These are phyloP conservation scores for Aldrovandia affinis DNA, from an alignment of 2,797 vertebrate species.

Conservation along the genomic window DNA sequence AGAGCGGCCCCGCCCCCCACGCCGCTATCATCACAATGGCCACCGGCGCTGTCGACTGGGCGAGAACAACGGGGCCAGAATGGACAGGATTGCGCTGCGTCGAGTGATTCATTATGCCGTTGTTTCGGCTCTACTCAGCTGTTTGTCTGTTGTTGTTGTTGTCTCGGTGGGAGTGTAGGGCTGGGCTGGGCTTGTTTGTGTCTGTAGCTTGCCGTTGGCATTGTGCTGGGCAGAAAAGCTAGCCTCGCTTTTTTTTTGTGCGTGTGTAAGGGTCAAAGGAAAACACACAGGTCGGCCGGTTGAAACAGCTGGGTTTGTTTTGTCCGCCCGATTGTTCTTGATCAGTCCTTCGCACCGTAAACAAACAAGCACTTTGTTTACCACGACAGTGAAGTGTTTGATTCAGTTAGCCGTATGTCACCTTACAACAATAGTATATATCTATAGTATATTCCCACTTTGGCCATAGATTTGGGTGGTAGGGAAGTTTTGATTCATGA, in stretches of 20 bases:
- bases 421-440: background rate
- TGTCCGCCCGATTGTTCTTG: background rate
- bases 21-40: slow-evolving; percentile 63
- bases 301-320: slow-evolving; percentile 10
- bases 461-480: too few species aligned
- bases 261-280: background rate
- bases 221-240: background rate
- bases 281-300: background rate
- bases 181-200: slow-evolving; percentile 9
- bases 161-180: background rate
- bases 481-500: too few species aligned
- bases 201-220: background rate
- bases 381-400: background rate
- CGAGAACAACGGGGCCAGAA: slow-evolving; percentile 59
- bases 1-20: slow-evolving; percentile 64
- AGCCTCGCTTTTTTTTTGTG: slow-evolving; percentile 20
- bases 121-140: slow-evolving; percentile 64
- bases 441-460: background rate
- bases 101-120: slow-evolving; percentile 54
- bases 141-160: slow-evolving; percentile 49
- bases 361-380: background rate
- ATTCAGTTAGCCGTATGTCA: background rate
- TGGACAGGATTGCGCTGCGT: slow-evolving; percentile 63
- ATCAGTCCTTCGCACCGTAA: background rate
- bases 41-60: slow-evolving; percentile 66